Conservation (phyloP, 2,113 vertebrate species). For the Felis chaus region DNA sequence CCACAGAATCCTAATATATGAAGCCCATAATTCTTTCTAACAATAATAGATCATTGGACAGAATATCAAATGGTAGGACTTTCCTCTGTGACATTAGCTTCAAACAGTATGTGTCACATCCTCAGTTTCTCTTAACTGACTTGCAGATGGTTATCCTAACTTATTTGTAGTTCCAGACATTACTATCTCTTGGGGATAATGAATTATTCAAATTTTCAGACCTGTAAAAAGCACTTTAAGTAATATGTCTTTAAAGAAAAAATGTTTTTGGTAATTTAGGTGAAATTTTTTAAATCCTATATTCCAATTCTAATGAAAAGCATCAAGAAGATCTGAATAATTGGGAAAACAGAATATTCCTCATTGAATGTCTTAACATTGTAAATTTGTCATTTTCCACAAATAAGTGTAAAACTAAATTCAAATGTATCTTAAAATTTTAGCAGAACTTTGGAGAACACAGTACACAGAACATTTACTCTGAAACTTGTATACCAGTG, state of each 20-base stretch:
- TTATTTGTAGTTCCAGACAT: neutral
- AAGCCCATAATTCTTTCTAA: neutral
- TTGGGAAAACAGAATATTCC: neutral
- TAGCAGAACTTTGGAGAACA: constrained; percentile 6
- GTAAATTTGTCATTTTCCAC: neutral
- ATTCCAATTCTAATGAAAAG: neutral
- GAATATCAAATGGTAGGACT: neutral
- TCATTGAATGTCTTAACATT: neutral
- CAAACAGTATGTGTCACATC: neutral
- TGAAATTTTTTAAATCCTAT: neutral
- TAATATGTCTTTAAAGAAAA: neutral
- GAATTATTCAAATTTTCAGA: neutral
- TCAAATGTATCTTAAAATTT: neutral
- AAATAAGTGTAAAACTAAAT: neutral
- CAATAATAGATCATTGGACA: neutral
- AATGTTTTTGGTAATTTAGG: neutral
- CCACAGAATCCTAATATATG: neutral
- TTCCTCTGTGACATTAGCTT: neutral
- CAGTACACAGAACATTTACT: neutral
- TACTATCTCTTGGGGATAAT: neutral
- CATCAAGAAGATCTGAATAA: neutral
- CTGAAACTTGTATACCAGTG: neutral
- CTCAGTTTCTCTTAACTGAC: neutral
- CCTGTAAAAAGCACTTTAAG: neutral
- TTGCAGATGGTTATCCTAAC: neutral